Conservation (phyloP, 1,140 invertebrate species). For the Oncopeltus fasciatus region DNA sequence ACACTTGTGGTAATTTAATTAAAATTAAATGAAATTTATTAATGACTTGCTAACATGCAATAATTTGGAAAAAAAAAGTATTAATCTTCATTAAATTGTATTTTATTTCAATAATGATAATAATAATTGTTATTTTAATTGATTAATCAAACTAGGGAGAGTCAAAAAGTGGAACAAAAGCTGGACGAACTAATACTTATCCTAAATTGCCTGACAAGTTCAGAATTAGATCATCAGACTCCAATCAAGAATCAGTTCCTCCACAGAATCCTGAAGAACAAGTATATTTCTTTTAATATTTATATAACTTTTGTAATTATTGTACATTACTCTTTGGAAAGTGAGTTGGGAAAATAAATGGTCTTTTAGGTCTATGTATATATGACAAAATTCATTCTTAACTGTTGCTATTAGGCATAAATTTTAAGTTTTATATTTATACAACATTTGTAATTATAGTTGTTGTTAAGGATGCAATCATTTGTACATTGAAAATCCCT, state of each 20-base stretch:
- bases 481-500: background rate
- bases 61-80: too few species aligned
- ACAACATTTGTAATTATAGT: background rate
- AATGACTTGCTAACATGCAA: too few species aligned
- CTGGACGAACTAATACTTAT: constrained; percentile 32
- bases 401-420: too few species aligned
- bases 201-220: constrained; percentile 46
- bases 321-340: constrained; percentile 1
- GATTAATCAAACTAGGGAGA: too few species aligned
- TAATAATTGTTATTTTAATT: too few species aligned
- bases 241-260: constrained; percentile 22
- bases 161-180: constrained; percentile 20
- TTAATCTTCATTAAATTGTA: too few species aligned
- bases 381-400: background rate
- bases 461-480: background rate
- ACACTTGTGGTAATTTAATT: too few species aligned
- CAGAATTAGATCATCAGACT: constrained; percentile 36
- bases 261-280: constrained; percentile 30
- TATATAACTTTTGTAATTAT: constrained; percentile 5
- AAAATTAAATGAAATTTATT: too few species aligned
- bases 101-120: too few species aligned
- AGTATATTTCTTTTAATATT: constrained; percentile 36
- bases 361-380: background rate
- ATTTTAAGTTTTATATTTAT: constrained; percentile 2
- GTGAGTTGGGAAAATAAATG: background rate